Conservation (phyloP, 2,113 vertebrate species). For the Phalacrocorax carbo region DNA sequence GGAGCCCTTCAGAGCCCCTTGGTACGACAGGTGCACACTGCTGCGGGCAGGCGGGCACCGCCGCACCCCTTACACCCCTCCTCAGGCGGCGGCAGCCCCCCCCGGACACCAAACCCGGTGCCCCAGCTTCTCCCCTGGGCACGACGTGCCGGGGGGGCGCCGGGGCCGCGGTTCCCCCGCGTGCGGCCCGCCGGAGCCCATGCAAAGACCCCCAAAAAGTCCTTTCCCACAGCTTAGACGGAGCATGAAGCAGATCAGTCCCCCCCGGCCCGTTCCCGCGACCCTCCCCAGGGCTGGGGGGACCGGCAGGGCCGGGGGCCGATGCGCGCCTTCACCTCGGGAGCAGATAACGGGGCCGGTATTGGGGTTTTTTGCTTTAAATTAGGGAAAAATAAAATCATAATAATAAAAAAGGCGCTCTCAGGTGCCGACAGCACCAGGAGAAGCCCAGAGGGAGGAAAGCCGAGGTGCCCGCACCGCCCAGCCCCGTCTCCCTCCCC, state of each 20-base stretch:
- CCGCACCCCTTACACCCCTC: background rate
- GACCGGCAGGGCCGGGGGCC: background rate
- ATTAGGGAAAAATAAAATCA: background rate
- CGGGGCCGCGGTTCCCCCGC: rapidly evolving
- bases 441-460: background rate
- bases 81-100: background rate
- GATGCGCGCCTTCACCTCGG: background rate
- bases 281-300: background rate
- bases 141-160: rapidly evolving
- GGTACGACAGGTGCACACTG: rapidly evolving
- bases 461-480: background rate
- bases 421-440: background rate
- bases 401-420: background rate
- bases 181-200: rapidly evolving
- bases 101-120: background rate
- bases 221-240: no score
- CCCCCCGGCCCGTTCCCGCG: background rate
- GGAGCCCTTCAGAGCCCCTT: background rate
- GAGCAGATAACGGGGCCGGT: background rate
- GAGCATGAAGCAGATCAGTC: background rate
- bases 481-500: background rate
- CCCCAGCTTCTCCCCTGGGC: background rate
- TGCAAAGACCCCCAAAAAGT: background rate
- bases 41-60: background rate
- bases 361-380: background rate